Base-by-base conservation (phyloP, 1,140 invertebrate genomes). In the Lordiphosa clarofinis region DNA sequence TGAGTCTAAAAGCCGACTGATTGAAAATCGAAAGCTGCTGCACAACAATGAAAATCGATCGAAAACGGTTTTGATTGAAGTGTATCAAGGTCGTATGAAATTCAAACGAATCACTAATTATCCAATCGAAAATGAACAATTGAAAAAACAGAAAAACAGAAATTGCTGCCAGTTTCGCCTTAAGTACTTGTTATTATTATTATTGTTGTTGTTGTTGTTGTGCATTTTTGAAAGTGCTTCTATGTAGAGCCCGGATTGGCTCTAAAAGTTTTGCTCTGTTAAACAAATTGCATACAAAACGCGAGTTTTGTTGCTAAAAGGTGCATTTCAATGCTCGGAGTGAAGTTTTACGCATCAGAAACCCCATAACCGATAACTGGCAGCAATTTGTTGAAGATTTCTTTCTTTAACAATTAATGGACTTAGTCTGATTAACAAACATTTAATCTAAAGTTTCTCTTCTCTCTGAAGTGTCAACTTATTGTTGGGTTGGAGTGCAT, bases 281-380 rank as follows among this genome's bases (percentile, higher is more conserved):
- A 84, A 82, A 57, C 78, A 82, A 82, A 82, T 84, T 82, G 78
- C 79, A 86, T 84, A 82, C 78, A 82, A 82, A 84, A 82, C 79
- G 78, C 78, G 60, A 73, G 73, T 82, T 82, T 84, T 82, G 78
- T 69, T 81, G 76, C 75, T 64, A 84, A 69, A 84, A 82, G 76
- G 63, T 39, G 73, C 60, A 73, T 78, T 82, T 69, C 58, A 61
- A 40, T 79, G 71, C 75, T 82, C 55, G 53, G 35, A 52, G 44
- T 31, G 12, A 36, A 6, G 8, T 52, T 81, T 84, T 69, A 82
- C 68, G 76, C 76, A 78, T 84, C 76, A 78, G 39, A 76, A 73
- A 69, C 42, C 60, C 50, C 28, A 31, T 31, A 31, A 31, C 28
- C 28, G 7, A 31, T 31, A 31, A 31, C 28, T 31, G 6, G 28